Evolutionary conservation across 1,140 invertebrate genomes (phyloP).

Genomic region (Lepidostoma basale): DNA sequence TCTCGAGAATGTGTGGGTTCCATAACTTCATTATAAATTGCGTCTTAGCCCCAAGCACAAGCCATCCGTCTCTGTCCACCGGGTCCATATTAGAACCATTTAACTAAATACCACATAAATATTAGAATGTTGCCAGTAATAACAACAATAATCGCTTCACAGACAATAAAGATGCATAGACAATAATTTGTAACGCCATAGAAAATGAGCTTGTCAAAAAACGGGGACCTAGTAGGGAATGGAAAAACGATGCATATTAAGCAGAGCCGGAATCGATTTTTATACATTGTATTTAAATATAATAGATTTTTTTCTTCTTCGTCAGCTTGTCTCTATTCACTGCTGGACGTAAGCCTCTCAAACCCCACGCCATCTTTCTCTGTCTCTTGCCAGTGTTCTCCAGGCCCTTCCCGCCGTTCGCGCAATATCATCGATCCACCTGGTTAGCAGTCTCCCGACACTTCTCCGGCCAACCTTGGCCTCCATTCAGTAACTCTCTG

Average conservation of each 20-base stretch:
- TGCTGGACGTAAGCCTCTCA: neutral
- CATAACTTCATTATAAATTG: too few species aligned
- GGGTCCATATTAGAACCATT: neutral
- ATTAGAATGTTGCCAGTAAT: neutral
- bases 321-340: too few species aligned
- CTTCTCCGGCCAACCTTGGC: too few species aligned
- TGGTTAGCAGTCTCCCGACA: too few species aligned
- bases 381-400: neutral
- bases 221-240: neutral
- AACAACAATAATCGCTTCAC: neutral
- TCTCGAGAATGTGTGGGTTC: too few species aligned
- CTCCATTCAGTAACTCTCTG: too few species aligned
- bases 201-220: neutral
- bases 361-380: neutral
- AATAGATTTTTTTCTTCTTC: too few species aligned
- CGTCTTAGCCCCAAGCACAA: too few species aligned
- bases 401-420: neutral
- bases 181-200: neutral
- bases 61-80: too few species aligned
- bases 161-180: neutral
- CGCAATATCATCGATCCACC: too few species aligned
- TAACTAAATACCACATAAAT: neutral
- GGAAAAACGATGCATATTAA: neutral
- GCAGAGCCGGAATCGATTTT: neutral
- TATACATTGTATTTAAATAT: too few species aligned